These are phyloP conservation scores for Homarus gammarus DNA, from an alignment of 2,888 invertebrate species.

Conservation along the genomic window DNA sequence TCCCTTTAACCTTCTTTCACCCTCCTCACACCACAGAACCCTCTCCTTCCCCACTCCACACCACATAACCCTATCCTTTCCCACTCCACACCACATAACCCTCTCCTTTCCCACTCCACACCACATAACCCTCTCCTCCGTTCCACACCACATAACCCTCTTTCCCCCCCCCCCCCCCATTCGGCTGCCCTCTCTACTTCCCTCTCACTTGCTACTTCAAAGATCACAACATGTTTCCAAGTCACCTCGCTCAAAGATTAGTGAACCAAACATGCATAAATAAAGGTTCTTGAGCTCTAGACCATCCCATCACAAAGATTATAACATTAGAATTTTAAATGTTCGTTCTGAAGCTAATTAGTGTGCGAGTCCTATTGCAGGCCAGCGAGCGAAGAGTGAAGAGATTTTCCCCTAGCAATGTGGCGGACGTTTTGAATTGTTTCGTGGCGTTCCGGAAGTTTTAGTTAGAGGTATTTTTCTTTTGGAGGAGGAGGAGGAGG, in stretches of 20 bases:
- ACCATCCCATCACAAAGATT: constrained; percentile 67
- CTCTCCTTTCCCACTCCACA: too few species aligned
- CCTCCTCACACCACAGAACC: too few species aligned
- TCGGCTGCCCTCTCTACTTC: background rate
- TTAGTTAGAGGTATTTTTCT: constrained; percentile 13
- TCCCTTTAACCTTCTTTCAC: background rate
- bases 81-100: background rate
- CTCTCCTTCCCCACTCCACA: background rate
- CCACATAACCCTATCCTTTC: background rate
- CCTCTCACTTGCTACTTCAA: background rate
- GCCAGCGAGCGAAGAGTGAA: constrained; percentile 38
- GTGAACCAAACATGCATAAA: constrained; percentile 46
- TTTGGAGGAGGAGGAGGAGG: background rate
- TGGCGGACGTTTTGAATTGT: constrained; percentile 11
- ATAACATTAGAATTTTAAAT: constrained; percentile 72
- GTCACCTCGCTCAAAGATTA: constrained; percentile 50
- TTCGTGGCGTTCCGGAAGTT: constrained; percentile 16
- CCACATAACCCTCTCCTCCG: background rate
- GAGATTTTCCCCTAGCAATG: background rate
- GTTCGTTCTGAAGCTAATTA: constrained; percentile 67
- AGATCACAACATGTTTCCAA: constrained; percentile 9
- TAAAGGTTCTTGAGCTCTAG: constrained; percentile 29
- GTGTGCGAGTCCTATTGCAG: constrained; percentile 58
- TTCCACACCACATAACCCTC: too few species aligned
- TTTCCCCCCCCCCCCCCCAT: too few species aligned